A percentile compares a stretch with the other conserved stretches of the same genome.
Evolutionary conservation across 2,797 vertebrate species (phyloP).

Genomic region (Coracias cyanogaster): DNA sequence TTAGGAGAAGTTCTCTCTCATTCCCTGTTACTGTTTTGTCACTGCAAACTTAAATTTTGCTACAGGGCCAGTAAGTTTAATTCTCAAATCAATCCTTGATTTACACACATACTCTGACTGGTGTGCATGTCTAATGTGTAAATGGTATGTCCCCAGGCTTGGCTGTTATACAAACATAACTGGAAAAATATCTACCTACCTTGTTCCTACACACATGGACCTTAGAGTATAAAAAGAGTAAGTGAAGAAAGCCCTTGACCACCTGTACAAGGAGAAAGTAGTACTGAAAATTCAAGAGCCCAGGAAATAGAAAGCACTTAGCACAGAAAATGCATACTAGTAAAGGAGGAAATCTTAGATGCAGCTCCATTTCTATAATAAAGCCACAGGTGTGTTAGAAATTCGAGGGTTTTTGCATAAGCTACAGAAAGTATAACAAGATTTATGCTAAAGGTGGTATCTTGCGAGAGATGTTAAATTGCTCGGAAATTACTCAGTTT

Average conservation of each 20-base stretch:
- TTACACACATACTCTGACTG: not conserved
- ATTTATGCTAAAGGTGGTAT: not conserved
- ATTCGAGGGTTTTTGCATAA: not conserved
- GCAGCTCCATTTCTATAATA: not conserved
- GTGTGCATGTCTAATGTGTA: not conserved
- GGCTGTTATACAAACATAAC: not conserved
- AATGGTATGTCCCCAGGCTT: not conserved
- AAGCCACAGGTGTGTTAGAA: not conserved
- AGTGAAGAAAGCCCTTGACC: not conserved
- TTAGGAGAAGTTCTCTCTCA: conserved; percentile 50
- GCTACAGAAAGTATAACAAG: not conserved
- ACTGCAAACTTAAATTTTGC: conserved; percentile 46
- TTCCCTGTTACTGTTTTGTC: conserved; percentile 49
- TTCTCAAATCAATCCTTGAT: conserved; percentile 39
- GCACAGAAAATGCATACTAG: not conserved
- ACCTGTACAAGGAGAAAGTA: not conserved
- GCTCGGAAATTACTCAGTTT: not conserved
- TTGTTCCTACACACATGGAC: not conserved
- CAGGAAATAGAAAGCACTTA: not conserved
- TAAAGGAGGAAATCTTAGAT: not conserved
- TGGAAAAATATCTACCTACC: not conserved
- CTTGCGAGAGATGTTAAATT: not conserved
- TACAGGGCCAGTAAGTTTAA: conserved; percentile 42
- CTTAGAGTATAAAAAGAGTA: not conserved
- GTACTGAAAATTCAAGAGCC: not conserved